These are phyloP conservation scores for Eupleurogrammus muticus DNA, from an alignment of 2,797 vertebrate genomes.

Conservation along the genomic window DNA sequence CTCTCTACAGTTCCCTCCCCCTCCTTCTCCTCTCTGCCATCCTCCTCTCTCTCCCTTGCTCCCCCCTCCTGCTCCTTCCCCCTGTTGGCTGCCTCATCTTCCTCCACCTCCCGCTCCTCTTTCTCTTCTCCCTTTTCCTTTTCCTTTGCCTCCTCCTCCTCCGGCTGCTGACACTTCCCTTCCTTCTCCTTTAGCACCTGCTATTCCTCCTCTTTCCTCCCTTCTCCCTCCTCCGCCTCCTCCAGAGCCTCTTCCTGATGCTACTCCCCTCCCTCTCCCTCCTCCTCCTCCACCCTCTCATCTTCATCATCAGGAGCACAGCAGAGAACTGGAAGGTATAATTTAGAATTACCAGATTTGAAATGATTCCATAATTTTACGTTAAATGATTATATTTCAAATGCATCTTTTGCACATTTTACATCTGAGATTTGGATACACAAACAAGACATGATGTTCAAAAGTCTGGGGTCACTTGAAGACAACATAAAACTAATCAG, in stretches of 20 bases:
- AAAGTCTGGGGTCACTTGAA: no score
- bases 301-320: slow-evolving; percentile 55
- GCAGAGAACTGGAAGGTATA: slow-evolving; percentile 65
- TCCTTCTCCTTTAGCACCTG: neutral
- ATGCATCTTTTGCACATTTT: neutral
- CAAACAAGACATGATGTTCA: neutral
- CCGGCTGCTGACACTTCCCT: neutral
- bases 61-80: neutral
- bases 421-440: neutral
- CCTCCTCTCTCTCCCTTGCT: slow-evolving; percentile 5
- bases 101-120: neutral
- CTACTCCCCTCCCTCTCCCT: slow-evolving; percentile 17
- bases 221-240: slow-evolving; percentile 1
- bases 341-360: neutral
- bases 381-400: neutral
- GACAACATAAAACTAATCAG: no score
- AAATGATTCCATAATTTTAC: neutral
- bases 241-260: slow-evolving; percentile 4
- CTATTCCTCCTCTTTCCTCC: neutral
- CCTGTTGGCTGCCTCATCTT: neutral
- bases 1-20: slow-evolving; percentile 14
- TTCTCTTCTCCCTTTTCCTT: no score
- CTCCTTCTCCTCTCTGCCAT: neutral
- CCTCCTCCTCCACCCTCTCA: slow-evolving; percentile 35
- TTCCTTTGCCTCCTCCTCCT: neutral